Base-by-base conservation (phyloP, 2,797 vertebrate genomes). In the Falco naumanni region DNA sequence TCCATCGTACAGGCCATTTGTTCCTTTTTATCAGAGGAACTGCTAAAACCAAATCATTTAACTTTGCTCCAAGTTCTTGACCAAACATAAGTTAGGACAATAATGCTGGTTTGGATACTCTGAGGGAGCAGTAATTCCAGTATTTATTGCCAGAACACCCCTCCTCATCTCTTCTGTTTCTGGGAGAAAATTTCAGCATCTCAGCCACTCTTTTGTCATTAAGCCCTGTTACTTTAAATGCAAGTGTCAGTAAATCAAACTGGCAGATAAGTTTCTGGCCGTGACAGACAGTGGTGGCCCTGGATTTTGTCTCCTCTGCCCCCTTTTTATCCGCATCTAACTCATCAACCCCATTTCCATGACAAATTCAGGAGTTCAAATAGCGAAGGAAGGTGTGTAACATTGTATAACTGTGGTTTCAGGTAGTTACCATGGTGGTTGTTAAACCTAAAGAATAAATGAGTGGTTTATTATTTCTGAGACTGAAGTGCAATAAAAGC, bases 361-460 rank as follows among this genome's bases (percentile, higher is more conserved):
- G 20, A 34, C 11, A 60, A 65, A 39, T 87, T 78, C 21, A 47
- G 0, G 22, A 7, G 1, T 77, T 82, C 47, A 82, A 71, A 80
- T 33, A 91, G 28, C 5, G 33, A 69, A 63, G 33, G 39, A 68
- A 89, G 26, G 59, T 43, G 33, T 80, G 29, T 53, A 89, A 87
- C 34, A 47, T 1, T 4, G 0, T 64, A 9, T 81, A 74, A 50
- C 48, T 84, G 76, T 4, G 0, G 47, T 53, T 95, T 95, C 93
- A 68, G 83, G 74, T 79, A 94, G 89, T 90, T 91, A 81, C 70
- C 43, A 16, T 37, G 77, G 85, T 70, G 45, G 85, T 65, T 93
- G 66, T 82, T 94, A 94, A 91, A 70, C 25, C 41, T 61, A 45
- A 57, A 82, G 77, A 91, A 96, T 82, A 96, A 95, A 93, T 77